Evolutionary conservation across 2,888 invertebrate genomes (phyloP).

Genomic region (Ectemnius cavifrons): DNA sequence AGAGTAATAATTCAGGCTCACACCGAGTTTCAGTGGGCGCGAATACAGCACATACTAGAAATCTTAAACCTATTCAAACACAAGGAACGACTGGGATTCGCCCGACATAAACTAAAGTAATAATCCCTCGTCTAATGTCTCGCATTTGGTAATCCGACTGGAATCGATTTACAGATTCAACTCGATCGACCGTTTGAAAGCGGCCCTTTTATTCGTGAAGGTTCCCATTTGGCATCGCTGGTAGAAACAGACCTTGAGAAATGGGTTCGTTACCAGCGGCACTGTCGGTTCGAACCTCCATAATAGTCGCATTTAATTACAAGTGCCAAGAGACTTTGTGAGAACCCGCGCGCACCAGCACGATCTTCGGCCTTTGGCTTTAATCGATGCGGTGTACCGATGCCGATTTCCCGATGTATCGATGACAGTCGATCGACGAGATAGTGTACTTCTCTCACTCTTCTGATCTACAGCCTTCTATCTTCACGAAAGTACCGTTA

Average conservation of each 20-base stretch:
- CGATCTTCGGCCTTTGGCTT: background rate
- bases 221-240: background rate
- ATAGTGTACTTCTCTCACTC: constrained; percentile 1
- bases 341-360: background rate
- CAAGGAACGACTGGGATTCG: too few species aligned
- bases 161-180: too few species aligned
- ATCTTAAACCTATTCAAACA: too few species aligned
- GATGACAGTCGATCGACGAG: constrained; percentile 6
- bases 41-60: too few species aligned
- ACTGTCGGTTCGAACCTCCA: background rate
- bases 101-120: too few species aligned
- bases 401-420: constrained; percentile 19
- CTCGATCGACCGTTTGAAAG: too few species aligned
- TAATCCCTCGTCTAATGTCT: too few species aligned
- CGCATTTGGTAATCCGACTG: too few species aligned
- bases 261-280: constrained; percentile 6
- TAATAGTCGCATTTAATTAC: constrained; percentile 57
- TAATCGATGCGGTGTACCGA: constrained; percentile 35
- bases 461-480: constrained; percentile 14
- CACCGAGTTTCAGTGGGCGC: background rate
- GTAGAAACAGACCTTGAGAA: background rate
- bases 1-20: background rate
- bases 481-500: background rate
- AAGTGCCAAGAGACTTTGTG: constrained; percentile 15
- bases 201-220: too few species aligned